Percentiles rank a stretch among this genome's conserved stretches.
Conservation (phyloP, 2,888 invertebrate genomes). For the Stenchaetothrips biformis region DNA sequence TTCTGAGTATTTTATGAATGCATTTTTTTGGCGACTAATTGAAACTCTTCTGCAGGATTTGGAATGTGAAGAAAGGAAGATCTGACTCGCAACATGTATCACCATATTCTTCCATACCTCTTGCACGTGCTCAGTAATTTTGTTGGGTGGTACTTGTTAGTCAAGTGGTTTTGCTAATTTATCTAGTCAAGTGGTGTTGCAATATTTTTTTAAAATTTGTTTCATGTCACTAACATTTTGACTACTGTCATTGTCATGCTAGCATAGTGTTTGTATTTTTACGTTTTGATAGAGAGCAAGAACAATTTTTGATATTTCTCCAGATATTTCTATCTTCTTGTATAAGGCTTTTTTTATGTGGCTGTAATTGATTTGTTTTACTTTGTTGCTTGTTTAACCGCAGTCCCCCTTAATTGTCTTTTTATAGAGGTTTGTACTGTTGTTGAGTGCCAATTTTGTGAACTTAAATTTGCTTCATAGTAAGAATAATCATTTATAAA, state of each 20-base stretch:
- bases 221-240: not conserved
- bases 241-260: not conserved
- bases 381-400: not conserved
- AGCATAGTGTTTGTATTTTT: not conserved
- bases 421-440: too few species aligned
- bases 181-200: conserved; percentile 7
- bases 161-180: not conserved
- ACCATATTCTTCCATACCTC: not conserved
- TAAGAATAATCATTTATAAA: too few species aligned
- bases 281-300: not conserved
- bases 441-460: too few species aligned
- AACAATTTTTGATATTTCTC: not conserved
- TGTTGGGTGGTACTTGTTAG: not conserved
- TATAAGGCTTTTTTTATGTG: not conserved
- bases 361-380: not conserved
- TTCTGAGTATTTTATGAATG: not conserved
- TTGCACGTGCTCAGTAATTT: not conserved
- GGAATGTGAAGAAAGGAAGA: not conserved
- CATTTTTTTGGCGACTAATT: not conserved
- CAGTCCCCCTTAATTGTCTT: too few species aligned
- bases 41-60: not conserved
- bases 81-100: not conserved
- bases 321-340: not conserved
- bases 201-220: conserved; percentile 8
- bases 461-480: too few species aligned